Evolutionary conservation across 2,888 invertebrate species (phyloP).

Genomic region (Megalurothrips usitatus): DNA sequence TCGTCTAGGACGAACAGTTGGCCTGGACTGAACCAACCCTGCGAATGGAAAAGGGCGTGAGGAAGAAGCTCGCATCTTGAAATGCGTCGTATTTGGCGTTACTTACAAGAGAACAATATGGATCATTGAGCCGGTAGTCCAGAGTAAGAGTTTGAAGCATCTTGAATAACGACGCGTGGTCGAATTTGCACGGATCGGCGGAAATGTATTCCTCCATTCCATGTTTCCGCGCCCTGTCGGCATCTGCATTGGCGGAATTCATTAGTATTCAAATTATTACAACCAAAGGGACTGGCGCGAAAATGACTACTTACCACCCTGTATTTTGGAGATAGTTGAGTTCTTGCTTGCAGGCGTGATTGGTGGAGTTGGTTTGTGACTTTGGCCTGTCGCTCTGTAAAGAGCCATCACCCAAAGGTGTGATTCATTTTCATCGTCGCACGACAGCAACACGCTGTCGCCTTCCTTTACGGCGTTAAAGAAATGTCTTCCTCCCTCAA

Average conservation of each 20-base stretch:
- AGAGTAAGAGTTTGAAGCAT: conserved; percentile 87
- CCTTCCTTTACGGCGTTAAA: conserved; percentile 99
- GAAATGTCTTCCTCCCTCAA: conserved; percentile 91
- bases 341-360: conserved; percentile 78
- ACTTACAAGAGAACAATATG: conserved; percentile 93
- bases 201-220: conserved; percentile 99
- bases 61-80: too few relatives aligned
- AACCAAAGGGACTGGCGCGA: background rate
- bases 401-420: conserved; percentile 99
- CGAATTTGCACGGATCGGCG: conserved; percentile 97
- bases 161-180: conserved; percentile 90
- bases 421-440: conserved; percentile 95
- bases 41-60: conserved; percentile 38
- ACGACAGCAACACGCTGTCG: conserved; percentile 92
- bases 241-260: conserved; percentile 54
- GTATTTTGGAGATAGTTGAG: conserved; percentile 78
- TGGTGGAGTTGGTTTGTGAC: conserved; percentile 96
- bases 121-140: conserved; percentile 93
- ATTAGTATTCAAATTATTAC: background rate
- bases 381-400: conserved; percentile 99
- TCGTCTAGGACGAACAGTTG: conserved; percentile 98
- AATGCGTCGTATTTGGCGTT: conserved; percentile 33
- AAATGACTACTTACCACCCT: conserved; percentile 66
- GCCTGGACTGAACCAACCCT: conserved; percentile 99
- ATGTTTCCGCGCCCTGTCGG: conserved; percentile 94